Conservation (phyloP, 2,888 invertebrate genomes). For the Junonia oenone region DNA sequence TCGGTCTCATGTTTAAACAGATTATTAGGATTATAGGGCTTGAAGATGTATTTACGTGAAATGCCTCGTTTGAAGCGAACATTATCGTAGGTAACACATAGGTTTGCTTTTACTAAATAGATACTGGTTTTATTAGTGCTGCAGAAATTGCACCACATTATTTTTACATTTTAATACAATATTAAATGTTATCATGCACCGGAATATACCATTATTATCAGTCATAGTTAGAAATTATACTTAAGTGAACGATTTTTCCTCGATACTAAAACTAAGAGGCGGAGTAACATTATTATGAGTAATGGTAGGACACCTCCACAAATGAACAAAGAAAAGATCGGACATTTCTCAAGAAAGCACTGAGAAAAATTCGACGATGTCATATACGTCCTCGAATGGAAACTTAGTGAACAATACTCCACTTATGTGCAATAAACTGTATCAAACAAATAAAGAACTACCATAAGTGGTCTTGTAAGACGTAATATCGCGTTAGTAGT, state of each 20-base stretch:
- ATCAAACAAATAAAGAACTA: conserved; percentile 43
- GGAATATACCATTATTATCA: neutral
- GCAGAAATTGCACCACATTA: too few relatives aligned
- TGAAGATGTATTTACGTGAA: neutral
- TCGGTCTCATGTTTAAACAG: conserved; percentile 21
- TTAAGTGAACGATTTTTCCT: conserved; percentile 3
- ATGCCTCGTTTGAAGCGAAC: neutral
- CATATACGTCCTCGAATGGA: conserved; percentile 13
- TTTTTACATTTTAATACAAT: neutral
- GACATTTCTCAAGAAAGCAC: conserved; percentile 10
- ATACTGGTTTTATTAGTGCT: too few relatives aligned
- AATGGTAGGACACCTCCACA: conserved; percentile 22
- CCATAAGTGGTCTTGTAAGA: conserved; percentile 50
- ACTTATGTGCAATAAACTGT: conserved; percentile 59
- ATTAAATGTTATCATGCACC: neutral
- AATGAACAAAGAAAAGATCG: conserved; percentile 19
- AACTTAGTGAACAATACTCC: conserved; percentile 30
- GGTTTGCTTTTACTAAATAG: neutral
- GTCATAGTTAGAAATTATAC: neutral
- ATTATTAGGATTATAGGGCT: conserved; percentile 16
- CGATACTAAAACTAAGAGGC: conserved; percentile 24
- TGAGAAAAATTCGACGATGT: conserved; percentile 14
- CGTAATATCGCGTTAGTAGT: conserved; percentile 64
- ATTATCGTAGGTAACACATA: neutral
- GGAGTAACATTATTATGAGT: conserved; percentile 26